Evolutionary conservation across 2,888 invertebrate species (phyloP).

Genomic region (Drosophila recens): DNA sequence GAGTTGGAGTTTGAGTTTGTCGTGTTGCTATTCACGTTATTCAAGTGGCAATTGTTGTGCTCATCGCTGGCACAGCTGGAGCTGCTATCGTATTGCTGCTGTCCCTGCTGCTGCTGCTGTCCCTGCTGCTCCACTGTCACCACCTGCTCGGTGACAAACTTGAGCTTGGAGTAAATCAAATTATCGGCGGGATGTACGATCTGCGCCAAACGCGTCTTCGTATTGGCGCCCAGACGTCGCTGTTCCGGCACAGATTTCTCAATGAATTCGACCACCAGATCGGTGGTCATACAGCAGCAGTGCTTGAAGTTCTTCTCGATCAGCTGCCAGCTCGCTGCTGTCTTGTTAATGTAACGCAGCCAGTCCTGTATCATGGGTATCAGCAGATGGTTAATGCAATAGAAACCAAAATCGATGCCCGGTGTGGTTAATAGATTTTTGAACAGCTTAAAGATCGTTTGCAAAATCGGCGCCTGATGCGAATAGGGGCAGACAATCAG

Average conservation of each 20-base stretch:
- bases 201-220: constrained; percentile 81
- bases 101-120: constrained; percentile 18
- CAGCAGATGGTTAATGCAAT: constrained; percentile 95
- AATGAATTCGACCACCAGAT: constrained; percentile 94
- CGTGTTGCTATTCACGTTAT: constrained; percentile 2
- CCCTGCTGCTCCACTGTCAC: too few species aligned
- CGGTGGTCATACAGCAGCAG: constrained; percentile 96
- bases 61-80: constrained; percentile 53
- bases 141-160: constrained; percentile 82
- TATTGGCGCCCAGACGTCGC: constrained; percentile 64
- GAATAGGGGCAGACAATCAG: constrained; percentile 94
- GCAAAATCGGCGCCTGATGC: constrained; percentile 94
- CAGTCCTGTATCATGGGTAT: constrained; percentile 97
- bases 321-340: constrained; percentile 90
- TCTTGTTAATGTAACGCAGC: constrained; percentile 91
- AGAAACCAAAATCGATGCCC: constrained; percentile 95
- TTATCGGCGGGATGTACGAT: constrained; percentile 84
- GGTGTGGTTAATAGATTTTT: constrained; percentile 92
- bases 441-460: constrained; percentile 93
- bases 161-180: constrained; percentile 83
- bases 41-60: constrained; percentile 24
- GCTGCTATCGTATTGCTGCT: constrained; percentile 46
- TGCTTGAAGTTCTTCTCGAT: constrained; percentile 97
- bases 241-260: constrained; percentile 87
- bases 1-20: background rate